Evolutionary conservation across 2,113 vertebrate species (phyloP), one percentile per base, ranked within the genome.

Genomic region (Tympanuchus pallidicinctus): DNA sequence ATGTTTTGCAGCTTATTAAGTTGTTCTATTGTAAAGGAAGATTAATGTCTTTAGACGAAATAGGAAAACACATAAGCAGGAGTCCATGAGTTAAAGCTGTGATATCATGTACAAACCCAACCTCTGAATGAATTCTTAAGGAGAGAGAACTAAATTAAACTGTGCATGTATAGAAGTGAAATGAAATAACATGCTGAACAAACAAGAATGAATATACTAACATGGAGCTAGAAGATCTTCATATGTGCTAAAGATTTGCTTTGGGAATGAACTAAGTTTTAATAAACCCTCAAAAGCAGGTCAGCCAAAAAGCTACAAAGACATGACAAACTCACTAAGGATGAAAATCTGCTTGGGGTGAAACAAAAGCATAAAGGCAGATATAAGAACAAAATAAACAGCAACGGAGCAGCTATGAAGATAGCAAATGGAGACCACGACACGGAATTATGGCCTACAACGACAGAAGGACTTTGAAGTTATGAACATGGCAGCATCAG

Each of bases 1-100:
- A 90, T 95, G 97, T 96, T 97, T 83, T 82, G 3, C 96, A 97
- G 96, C 87, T 95, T 97, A 96, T 97, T 94, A 97, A 92, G 57
- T 93, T 96, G 90, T 95, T 97, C 94, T 93, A 71, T 85, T 95
- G 85, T 90, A 88, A 43, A 93, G 71, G 88, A 96, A 96, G 93
- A 97, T 95, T 93, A 94, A 47, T 50, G 90, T 93, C 93, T 97
- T 92, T 94, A 92, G 96, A 14, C 88, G 64, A 93, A 88, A 77
- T 9, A 91, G 81, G 77, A 90, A 84, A 93, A 82, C 52, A 82
- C 56, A 86, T 82, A 61, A 85, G 86, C 66, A 84, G 70, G 56
- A 96, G 66, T 80, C 91, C 48, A 16, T 56, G 69, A 72, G 70
- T 45, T 65, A 65, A 69, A 91, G 19, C 78, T 64, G 28, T 43